Base-by-base conservation (phyloP, 1,140 invertebrate species). In the Bombus consobrinus region DNA sequence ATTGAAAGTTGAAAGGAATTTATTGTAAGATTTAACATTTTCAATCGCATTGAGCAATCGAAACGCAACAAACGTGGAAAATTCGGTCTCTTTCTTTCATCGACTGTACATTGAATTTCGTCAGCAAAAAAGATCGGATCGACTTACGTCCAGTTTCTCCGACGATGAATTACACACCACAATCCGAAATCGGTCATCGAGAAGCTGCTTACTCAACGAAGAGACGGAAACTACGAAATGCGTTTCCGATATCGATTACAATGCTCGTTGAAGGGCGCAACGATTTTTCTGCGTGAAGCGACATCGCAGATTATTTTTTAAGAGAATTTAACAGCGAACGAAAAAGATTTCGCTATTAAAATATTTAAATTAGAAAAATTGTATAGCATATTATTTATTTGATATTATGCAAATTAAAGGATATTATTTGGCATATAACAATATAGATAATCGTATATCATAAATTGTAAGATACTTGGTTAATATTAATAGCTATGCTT, bases 121-220 rank as follows among this genome's bases (percentile, higher is more conserved):
- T 37, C 39, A 32, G 71, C 28, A 57, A 71, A 74, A 81, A 73
- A 39, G 43, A 72, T 62, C 53, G 59, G 47, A 59, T 81, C 80
- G 53, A 41, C 69, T 81, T 81, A 81, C 80, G 53, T 62, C 80
- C 53, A 81, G 80, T 81, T 81, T 81, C 80, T 73, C 80, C 39
- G 59, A 72, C 53, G 69, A 73, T 73, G 47, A 81, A 81, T 81
- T 81, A 73, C 80, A 81, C 53, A 64, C 80, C 69, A 34, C 47
- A 53, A 73, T 43, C 13, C 22, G 69, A 81, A 73, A 81, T 81
- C 80, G 69, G 69, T 81, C 80, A 81, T 4, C 39, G 69, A 43
- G 37, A 64, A 73, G 69, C 64, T 62, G n/a, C 68, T 71, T 41
- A 41, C 41, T 72, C 79, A 37, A 8, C 22, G 59, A 73, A 25